A percentile compares a stretch with the other conserved stretches of the same genome.
Conservation (phyloP, 2,888 invertebrate genomes). For the Conops quadrifasciatus region DNA sequence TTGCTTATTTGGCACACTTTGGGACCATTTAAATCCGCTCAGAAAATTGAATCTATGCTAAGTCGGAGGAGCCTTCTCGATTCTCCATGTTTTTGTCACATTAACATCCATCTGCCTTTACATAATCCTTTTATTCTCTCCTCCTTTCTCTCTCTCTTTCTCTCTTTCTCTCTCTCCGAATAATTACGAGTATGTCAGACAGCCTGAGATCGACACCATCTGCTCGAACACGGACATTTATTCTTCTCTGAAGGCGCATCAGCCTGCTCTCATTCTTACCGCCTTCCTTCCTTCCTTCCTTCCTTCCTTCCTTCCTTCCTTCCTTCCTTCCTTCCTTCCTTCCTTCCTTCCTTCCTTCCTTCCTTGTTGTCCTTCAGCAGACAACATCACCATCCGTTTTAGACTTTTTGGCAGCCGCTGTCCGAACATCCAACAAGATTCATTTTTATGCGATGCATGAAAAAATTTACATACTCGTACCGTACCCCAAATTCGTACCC, state of each 20-base stretch:
- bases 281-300: too few species aligned
- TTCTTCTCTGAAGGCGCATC: conserved; percentile 19
- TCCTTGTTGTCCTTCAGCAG: background rate
- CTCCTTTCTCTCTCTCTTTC: background rate
- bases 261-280: background rate
- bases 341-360: background rate
- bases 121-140: background rate
- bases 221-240: conserved; percentile 21
- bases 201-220: conserved; percentile 27
- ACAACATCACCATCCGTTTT: background rate
- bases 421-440: background rate
- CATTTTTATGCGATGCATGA: background rate
- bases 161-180: background rate
- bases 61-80: too few species aligned
- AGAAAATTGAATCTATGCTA: too few species aligned
- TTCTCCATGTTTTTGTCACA: too few species aligned
- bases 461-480: conserved; percentile 26
- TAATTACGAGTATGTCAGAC: background rate
- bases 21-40: too few species aligned
- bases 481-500: too few species aligned
- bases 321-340: background rate
- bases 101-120: too few species aligned
- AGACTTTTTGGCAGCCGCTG: conserved; percentile 24
- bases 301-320: background rate
- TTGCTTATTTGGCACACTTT: too few species aligned